Percentiles rank a stretch among this genome's conserved stretches.
Conservation (phyloP, 92 coral and sea anemone genomes). For the Palythoa heliodiscus region DNA sequence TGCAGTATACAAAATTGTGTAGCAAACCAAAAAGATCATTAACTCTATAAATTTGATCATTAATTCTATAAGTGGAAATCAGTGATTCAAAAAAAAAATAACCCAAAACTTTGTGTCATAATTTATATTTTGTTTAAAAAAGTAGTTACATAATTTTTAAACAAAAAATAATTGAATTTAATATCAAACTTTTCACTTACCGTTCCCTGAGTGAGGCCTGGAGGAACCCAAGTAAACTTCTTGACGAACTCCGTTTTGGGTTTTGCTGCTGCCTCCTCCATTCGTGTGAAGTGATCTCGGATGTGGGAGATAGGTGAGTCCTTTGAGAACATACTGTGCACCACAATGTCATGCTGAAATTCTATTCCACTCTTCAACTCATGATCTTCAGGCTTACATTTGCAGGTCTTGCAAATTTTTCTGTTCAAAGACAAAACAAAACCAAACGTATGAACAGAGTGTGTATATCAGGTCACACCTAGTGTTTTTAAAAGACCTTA, state of each 20-base stretch:
- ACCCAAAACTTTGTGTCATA: no score
- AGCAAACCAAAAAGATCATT: no score
- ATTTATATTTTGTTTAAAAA: no score
- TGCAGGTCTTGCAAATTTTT: conserved; percentile 98
- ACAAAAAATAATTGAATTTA: neutral
- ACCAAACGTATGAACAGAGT: neutral
- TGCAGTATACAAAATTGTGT: no score
- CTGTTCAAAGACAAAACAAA: conserved; percentile 50
- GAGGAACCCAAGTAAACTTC: conserved; percentile 95
- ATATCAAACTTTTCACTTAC: conserved; percentile 57
- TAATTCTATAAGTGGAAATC: no score
- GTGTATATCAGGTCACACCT: neutral
- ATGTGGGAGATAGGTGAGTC: conserved; percentile 79
- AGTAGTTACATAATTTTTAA: no score
- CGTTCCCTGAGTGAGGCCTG: conserved; percentile 87
- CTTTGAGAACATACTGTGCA: conserved; percentile 73
- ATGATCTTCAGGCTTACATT: conserved; percentile 94
- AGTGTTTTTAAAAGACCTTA: neutral
- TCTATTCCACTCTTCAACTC: conserved; percentile 91
- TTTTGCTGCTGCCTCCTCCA: conserved; percentile 68
- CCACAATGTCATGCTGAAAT: conserved; percentile 82
- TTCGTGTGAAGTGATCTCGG: conserved; percentile 77
- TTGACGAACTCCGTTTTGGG: conserved; percentile 80
- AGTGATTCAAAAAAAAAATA: no score
- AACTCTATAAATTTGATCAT: no score